Percentiles rank a stretch among this genome's conserved stretches.
phyloP scores from a whole-genome alignment of 1,140 invertebrate genomes.

The Drosophila tropicalis region DNA sequence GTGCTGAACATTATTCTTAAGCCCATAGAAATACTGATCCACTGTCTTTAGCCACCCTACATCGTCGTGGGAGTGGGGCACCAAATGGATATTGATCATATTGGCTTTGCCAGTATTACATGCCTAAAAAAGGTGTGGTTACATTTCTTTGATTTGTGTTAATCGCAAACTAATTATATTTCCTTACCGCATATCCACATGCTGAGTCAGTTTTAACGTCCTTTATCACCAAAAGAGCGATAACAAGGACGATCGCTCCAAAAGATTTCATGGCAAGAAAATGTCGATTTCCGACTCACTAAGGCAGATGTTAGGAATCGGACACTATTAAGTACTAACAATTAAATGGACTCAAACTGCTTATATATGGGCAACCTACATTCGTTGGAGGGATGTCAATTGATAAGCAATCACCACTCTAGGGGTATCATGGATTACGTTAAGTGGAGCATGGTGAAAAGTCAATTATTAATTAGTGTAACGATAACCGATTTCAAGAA shows the following conservation, averaged over 20 bases:
- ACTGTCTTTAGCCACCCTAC: constrained; percentile 97
- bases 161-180: neutral
- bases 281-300: neutral
- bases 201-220: constrained; percentile 9
- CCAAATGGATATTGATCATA: constrained; percentile 92
- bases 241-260: constrained; percentile 8
- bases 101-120: constrained; percentile 85
- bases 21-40: constrained; percentile 95
- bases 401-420: constrained; percentile 24
- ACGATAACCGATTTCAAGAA: constrained; percentile 2
- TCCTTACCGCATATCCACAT: constrained; percentile 60
- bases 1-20: constrained; percentile 87
- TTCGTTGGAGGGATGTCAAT: neutral
- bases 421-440: neutral
- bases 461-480: constrained; percentile 1
- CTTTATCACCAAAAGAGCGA: constrained; percentile 24
- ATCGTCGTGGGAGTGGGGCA: constrained; percentile 94
- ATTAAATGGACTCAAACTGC: neutral
- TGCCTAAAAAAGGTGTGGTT: constrained; percentile 83
- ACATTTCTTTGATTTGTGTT: too few relatives aligned
- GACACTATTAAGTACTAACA: constrained; percentile 24
- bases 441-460: constrained; percentile 4
- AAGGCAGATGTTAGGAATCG: neutral
- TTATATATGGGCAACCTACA: constrained; percentile 28
- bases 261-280: constrained; percentile 17